These are phyloP conservation scores for Hemichromis elongatus DNA, from an alignment of 2,113 vertebrate genomes.

Conservation along the genomic window DNA sequence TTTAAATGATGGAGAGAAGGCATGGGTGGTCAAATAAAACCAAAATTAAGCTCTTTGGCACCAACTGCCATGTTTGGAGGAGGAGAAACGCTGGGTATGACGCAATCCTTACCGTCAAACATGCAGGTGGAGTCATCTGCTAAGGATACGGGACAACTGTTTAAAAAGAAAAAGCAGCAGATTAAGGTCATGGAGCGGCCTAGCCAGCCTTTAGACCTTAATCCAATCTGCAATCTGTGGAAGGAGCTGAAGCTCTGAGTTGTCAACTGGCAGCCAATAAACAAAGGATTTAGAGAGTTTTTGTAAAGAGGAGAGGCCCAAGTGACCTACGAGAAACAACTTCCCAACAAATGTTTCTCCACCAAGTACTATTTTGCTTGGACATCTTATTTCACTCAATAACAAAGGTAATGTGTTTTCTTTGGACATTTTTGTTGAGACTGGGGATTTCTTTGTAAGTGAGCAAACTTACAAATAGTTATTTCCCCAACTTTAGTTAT, in stretches of 20 bases:
- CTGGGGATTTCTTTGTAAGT: neutral
- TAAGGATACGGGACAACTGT: neutral
- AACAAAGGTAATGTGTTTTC: rapidly evolving
- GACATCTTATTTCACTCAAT: neutral
- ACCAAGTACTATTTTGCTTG: no score
- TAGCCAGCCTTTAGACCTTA: no score
- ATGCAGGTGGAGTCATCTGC: neutral
- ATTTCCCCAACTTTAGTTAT: neutral
- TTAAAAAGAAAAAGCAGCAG: no score
- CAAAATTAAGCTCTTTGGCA: rapidly evolving
- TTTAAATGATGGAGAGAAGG: neutral
- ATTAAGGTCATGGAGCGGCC: no score
- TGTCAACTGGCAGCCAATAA: no score
- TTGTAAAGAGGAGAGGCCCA: no score
- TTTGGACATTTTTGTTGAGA: neutral
- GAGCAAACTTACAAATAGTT: neutral
- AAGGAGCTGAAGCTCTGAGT: no score
- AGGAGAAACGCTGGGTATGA: neutral
- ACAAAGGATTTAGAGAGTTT: no score
- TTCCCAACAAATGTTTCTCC: no score
- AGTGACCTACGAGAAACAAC: no score
- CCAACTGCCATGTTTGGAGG: neutral
- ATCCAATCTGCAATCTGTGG: no score
- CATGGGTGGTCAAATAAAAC: neutral
- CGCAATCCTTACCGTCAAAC: neutral